A percentile compares a stretch with the other conserved stretches of the same genome.
phyloP scores from a whole-genome alignment of 1,140 invertebrate genomes.

The Planococcus citri region DNA sequence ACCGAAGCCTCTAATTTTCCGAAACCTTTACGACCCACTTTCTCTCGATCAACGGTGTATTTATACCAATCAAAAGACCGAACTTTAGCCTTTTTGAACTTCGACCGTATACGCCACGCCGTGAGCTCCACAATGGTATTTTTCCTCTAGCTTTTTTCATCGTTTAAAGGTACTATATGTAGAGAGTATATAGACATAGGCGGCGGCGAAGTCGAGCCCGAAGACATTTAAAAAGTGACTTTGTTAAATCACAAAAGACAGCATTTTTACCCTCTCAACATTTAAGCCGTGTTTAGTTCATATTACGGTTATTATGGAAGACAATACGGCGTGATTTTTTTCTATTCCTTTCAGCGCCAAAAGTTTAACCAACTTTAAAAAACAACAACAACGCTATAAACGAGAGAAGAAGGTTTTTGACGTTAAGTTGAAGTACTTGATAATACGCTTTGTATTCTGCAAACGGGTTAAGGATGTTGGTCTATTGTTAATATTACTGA shows the following conservation, averaged over 20 bases:
- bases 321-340: constrained; percentile 13
- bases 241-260: constrained; percentile 10
- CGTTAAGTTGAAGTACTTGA: constrained; percentile 9
- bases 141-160: too few relatives aligned
- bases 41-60: too few relatives aligned
- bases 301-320: constrained; percentile 15
- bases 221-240: constrained; percentile 5
- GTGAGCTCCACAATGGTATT: too few relatives aligned
- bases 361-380: constrained; percentile 27
- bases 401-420: constrained; percentile 17
- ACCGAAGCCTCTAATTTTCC: too few relatives aligned
- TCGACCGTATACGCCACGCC: too few relatives aligned
- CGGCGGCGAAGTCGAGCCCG: too few relatives aligned
- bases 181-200: too few relatives aligned
- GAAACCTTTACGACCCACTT: too few relatives aligned
- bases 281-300: constrained; percentile 15
- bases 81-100: too few relatives aligned
- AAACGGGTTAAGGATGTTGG: constrained; percentile 19
- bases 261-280: constrained; percentile 11
- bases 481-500: constrained; percentile 15
- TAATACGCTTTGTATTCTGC: background rate
- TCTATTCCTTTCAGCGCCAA: background rate
- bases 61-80: too few relatives aligned
- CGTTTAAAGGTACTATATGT: too few relatives aligned
- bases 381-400: too few relatives aligned